Conservation (phyloP, 2,797 vertebrate species). For the Semotilus atromaculatus region DNA sequence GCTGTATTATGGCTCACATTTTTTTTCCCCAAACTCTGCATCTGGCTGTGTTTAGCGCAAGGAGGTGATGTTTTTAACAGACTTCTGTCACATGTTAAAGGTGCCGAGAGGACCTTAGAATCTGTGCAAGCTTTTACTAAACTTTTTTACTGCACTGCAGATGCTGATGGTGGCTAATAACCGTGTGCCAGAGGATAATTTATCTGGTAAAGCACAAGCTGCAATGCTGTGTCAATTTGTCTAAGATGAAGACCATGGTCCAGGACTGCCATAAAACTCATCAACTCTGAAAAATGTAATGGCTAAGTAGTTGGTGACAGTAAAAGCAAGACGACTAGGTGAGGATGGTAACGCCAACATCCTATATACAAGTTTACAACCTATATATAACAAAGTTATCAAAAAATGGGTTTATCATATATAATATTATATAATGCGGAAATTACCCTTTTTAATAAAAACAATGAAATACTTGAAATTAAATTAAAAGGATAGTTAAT, state of each 20-base stretch:
- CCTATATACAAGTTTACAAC: neutral
- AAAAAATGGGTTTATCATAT: neutral
- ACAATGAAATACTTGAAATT: too few relatives aligned
- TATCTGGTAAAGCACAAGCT: conserved; percentile 25
- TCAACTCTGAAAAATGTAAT: neutral
- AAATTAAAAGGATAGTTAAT: neutral
- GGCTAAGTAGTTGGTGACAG: neutral
- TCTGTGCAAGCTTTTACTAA: conserved; percentile 16
- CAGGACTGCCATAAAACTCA: neutral
- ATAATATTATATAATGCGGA: neutral
- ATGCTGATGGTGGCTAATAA: conserved; percentile 44
- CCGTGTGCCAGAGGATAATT: conserved; percentile 53
- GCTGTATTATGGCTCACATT: neutral
- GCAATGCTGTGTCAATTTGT: conserved; percentile 10
- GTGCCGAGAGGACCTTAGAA: conserved; percentile 1
- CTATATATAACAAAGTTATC: neutral
- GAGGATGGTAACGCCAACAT: neutral
- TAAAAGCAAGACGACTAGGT: neutral
- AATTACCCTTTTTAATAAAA: neutral
- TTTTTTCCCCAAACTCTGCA: neutral
- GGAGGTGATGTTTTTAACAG: conserved; percentile 18
- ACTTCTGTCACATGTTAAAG: conserved; percentile 25
- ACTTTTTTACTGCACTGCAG: conserved; percentile 35
- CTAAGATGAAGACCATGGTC: neutral
- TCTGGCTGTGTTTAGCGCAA: conserved; percentile 26